phyloP scores from a whole-genome alignment of 2,113 vertebrate species.

The Pica pica region DNA sequence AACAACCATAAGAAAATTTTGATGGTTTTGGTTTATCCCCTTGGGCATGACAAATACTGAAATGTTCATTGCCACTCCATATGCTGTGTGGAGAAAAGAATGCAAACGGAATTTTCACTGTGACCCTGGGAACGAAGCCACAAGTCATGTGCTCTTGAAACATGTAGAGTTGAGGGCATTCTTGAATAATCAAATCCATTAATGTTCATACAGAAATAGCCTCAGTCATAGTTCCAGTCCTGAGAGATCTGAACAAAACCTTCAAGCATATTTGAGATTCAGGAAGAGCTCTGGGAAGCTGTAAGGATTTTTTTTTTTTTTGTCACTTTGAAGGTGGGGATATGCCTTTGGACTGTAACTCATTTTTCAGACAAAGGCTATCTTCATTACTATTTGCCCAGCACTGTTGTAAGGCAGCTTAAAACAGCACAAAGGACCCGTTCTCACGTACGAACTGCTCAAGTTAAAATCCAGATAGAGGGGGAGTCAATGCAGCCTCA shows the following conservation, averaged over 20 bases:
- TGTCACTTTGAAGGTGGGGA: neutral
- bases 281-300: neutral
- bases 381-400: neutral
- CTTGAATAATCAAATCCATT: neutral
- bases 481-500: neutral
- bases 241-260: neutral
- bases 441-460: neutral
- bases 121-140: neutral
- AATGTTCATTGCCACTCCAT: neutral
- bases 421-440: neutral
- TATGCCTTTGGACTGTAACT: neutral
- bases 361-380: neutral
- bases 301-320: neutral
- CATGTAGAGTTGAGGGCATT: neutral
- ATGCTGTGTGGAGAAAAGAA: neutral
- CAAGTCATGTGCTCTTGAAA: neutral
- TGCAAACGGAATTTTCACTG: neutral
- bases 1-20: neutral
- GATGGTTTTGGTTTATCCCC: neutral
- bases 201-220: neutral
- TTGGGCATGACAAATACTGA: neutral
- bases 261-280: neutral
- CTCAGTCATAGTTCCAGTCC: neutral
- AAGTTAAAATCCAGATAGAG: neutral
- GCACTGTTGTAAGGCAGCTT: neutral